phyloP scores from a whole-genome alignment of 2,888 invertebrate genomes.

The Diachrysia chrysitis region DNA sequence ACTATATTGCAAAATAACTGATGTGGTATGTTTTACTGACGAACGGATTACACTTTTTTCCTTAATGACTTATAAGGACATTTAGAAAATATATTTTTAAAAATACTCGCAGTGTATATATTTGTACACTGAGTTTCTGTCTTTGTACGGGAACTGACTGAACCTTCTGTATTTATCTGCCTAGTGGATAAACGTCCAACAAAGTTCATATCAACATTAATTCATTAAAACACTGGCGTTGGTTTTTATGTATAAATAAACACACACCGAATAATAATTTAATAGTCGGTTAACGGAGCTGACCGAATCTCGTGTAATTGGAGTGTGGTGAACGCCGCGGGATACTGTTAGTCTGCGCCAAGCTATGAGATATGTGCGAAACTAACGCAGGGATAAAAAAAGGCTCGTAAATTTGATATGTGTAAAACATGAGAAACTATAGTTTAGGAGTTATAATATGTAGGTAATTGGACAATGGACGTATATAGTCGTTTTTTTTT shows the following conservation, averaged over 20 bases:
- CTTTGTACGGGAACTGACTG: background rate
- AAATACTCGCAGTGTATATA: no score
- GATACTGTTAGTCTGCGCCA: constrained; percentile 51
- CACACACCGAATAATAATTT: constrained; percentile 57
- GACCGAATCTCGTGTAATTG: constrained; percentile 60
- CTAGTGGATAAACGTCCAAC: constrained; percentile 3
- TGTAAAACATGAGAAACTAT: no score
- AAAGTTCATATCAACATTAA: constrained; percentile 25
- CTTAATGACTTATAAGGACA: no score
- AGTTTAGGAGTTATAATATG: no score
- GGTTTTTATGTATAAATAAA: constrained; percentile 36
- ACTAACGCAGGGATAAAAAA: no score
- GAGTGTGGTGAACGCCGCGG: constrained; percentile 38
- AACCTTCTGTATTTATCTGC: background rate
- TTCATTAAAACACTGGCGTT: constrained; percentile 46
- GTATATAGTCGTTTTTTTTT: no score
- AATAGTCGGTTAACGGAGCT: constrained; percentile 58
- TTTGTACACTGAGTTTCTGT: background rate
- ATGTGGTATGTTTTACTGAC: no score
- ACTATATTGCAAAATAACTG: no score
- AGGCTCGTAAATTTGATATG: no score
- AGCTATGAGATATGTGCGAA: constrained; percentile 16
- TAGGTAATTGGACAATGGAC: no score
- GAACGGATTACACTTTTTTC: no score
- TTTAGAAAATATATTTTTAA: no score